phyloP scores from a whole-genome alignment of 2,888 invertebrate genomes.

The Mimachlamys varia region DNA sequence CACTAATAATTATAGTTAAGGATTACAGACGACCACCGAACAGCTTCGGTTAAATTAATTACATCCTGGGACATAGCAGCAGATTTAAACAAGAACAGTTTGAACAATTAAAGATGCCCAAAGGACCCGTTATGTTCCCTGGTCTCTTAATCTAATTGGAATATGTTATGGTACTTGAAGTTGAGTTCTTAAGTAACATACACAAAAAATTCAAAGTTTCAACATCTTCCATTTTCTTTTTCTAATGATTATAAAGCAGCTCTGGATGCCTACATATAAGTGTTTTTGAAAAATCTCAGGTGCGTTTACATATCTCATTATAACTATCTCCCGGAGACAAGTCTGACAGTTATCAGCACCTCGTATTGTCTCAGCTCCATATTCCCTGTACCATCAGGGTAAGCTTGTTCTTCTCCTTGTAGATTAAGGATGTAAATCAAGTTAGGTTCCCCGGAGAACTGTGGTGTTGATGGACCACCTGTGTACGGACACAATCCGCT shows the following conservation, averaged over 20 bases:
- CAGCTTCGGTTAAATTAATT: neutral
- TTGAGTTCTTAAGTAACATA: neutral
- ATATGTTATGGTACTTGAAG: neutral
- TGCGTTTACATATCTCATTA: neutral
- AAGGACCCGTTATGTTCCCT: neutral
- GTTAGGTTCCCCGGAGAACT: neutral
- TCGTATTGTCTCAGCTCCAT: neutral
- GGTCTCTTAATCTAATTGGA: neutral
- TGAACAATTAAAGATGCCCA: neutral
- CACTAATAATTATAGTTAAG: neutral
- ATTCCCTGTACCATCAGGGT: too few species aligned
- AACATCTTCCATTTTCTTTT: neutral
- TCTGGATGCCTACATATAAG: neutral
- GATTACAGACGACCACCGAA: neutral
- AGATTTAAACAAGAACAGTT: neutral
- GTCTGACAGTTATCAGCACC: neutral
- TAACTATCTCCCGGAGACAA: too few species aligned
- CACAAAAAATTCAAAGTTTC: neutral
- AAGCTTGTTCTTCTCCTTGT: too few species aligned
- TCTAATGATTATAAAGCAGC: neutral
- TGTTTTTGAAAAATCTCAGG: too few species aligned
- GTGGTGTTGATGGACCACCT: neutral
- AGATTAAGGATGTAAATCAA: neutral
- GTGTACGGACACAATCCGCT: neutral
- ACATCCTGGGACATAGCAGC: neutral